Percentiles rank a stretch among this genome's conserved stretches.
phyloP scores from a whole-genome alignment of 1,140 invertebrate species.

The Ladona fulva region DNA sequence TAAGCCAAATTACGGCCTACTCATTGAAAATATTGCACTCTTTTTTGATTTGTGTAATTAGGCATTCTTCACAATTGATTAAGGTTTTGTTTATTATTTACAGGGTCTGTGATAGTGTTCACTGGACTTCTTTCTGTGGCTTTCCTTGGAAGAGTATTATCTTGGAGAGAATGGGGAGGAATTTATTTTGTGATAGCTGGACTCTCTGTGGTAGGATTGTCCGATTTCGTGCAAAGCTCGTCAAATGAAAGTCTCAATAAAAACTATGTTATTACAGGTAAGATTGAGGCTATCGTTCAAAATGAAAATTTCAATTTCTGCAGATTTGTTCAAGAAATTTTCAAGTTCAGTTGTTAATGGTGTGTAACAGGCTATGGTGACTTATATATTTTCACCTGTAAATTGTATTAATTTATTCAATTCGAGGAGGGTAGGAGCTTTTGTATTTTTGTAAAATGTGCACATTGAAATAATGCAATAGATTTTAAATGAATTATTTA shows the following conservation, averaged over 20 bases:
- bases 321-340: too few relatives aligned
- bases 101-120: conserved; percentile 86
- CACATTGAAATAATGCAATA: too few relatives aligned
- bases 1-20: conserved; percentile 18
- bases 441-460: too few relatives aligned
- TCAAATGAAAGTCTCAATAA: conserved; percentile 40
- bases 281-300: conserved; percentile 15
- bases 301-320: background rate
- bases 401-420: too few relatives aligned
- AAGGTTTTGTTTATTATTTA: conserved; percentile 24
- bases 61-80: background rate
- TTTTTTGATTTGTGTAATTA: too few relatives aligned
- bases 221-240: conserved; percentile 52
- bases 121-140: conserved; percentile 83
- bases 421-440: too few relatives aligned
- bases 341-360: background rate
- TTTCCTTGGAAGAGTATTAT: conserved; percentile 65
- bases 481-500: too few relatives aligned
- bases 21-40: conserved; percentile 4
- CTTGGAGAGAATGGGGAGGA: conserved; percentile 69
- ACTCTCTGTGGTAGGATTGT: conserved; percentile 68
- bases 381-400: too few relatives aligned
- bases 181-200: conserved; percentile 74
- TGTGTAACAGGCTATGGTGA: too few relatives aligned
- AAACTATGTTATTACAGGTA: conserved; percentile 75